Percentiles rank a stretch among this genome's conserved stretches.
Evolutionary conservation across 1,140 invertebrate species (phyloP).

Genomic region (Panagrolaimus sp.): DNA sequence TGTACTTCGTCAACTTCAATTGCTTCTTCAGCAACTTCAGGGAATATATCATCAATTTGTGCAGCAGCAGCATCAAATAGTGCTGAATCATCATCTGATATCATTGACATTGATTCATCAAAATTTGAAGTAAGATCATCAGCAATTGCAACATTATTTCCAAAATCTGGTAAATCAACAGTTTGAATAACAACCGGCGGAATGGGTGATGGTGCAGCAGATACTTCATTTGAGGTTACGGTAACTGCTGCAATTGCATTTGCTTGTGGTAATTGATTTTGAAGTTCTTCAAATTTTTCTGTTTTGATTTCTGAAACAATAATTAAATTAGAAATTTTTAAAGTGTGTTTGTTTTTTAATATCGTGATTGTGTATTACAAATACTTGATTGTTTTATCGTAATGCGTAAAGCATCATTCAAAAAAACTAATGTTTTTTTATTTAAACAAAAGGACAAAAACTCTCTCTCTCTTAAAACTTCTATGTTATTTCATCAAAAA

Average conservation of each 20-base stretch:
- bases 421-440: too few relatives aligned
- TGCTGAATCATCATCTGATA: constrained; percentile 2
- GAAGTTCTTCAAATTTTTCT: constrained; percentile 4
- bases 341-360: too few relatives aligned
- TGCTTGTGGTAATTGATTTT: background rate
- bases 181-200: background rate
- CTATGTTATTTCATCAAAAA: too few relatives aligned
- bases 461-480: too few relatives aligned
- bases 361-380: too few relatives aligned
- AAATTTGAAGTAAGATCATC: constrained; percentile 4
- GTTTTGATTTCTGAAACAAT: background rate
- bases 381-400: too few relatives aligned
- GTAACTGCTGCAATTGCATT: background rate
- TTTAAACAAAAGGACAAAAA: too few relatives aligned
- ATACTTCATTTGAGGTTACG: background rate
- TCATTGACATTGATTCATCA: background rate
- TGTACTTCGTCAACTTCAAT: constrained; percentile 11
- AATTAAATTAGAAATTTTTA: too few relatives aligned
- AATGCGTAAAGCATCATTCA: too few relatives aligned
- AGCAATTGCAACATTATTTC: background rate
- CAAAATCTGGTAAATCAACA: background rate
- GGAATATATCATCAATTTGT: background rate
- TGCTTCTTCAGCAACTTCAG: constrained; percentile 6
- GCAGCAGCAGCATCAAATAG: background rate
- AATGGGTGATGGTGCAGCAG: background rate